Base-by-base conservation (phyloP, 2,797 vertebrate species). In the Tachyglossus aculeatus region DNA sequence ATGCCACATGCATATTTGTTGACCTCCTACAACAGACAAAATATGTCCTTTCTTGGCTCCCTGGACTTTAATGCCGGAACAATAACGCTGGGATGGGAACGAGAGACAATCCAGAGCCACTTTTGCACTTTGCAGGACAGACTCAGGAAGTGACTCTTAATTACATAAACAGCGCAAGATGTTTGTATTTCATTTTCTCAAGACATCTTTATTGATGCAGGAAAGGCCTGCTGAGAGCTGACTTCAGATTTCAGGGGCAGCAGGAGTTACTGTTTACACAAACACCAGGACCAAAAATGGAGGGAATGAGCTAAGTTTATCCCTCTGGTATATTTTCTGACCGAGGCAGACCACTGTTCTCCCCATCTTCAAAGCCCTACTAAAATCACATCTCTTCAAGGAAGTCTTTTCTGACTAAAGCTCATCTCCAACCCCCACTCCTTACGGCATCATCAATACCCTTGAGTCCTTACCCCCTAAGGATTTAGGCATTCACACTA, bases 51-150 rank as follows among this genome's bases (percentile, higher is more conserved):
- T 73, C n/a, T 77, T 65, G 70, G 44, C 31, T 83, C 31, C 21
- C 11, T 51, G 19, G 22, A 66, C n/a, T 58, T 63, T 77, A 47
- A 25, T 3, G 29, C 78, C 41, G 75, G 38, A 75, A 71, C 78
- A 84, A 61, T 56, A 79, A 56, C 24, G 39, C 65, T 67, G 62
- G 53, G 52, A 75, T 59, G 38, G 64, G 43, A 57, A 79, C 64
- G 39, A 60, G 33, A 76, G 72, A 57, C 13, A 75, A 27, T 38
- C n/a, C 25, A 38, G n/a, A 68, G 2, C 31, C 10, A 6, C 16
- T 2, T 44, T 71, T 86, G 50, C 16, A 68, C 9, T 24, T 43
- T 6, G 4, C 7, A 38, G 16, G 3, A 1, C 39, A 18, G 48
- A 18, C 8, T 68, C 1, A 5, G 54, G 32, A 80, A 50, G 43